A percentile compares a stretch with the other conserved stretches of the same genome.
phyloP scores from a whole-genome alignment of 2,888 invertebrate species.

The Tenthredo livida region DNA sequence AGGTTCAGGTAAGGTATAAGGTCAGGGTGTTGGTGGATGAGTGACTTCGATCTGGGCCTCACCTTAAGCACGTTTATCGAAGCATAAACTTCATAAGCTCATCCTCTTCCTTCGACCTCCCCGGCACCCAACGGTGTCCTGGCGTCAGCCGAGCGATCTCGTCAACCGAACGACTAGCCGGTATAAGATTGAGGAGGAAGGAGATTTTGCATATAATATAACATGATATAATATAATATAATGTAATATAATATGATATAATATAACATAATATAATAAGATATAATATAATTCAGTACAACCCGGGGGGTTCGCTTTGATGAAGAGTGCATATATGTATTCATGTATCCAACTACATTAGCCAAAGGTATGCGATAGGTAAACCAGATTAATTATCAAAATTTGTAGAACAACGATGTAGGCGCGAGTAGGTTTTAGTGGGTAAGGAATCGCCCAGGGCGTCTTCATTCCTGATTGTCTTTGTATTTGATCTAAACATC shows the following conservation, averaged over 20 bases:
- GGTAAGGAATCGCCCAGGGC: slow-evolving; percentile 16
- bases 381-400: not conserved
- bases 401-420: not conserved
- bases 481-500: slow-evolving; percentile 32
- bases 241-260: not conserved
- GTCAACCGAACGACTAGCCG: slow-evolving; percentile 24
- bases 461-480: not conserved
- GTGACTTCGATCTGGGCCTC: slow-evolving; percentile 1
- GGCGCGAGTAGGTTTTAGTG: not conserved
- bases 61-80: slow-evolving; percentile 36
- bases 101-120: slow-evolving; percentile 3
- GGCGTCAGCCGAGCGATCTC: not conserved
- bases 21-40: not conserved
- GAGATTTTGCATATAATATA: slow-evolving; percentile 27
- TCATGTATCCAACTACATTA: not conserved
- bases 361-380: not conserved
- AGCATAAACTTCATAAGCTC: slow-evolving; percentile 36
- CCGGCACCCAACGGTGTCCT: not conserved
- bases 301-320: not conserved
- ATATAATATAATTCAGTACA: not conserved
- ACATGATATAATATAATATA: not conserved
- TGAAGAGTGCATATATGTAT: not conserved
- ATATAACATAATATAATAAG: not conserved
- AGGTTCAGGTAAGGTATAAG: not conserved
- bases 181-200: slow-evolving; percentile 19